Evolutionary conservation across 2,797 vertebrate species (phyloP), one percentile per base, ranked within the genome.

Genomic region (Cuculus canorus): DNA sequence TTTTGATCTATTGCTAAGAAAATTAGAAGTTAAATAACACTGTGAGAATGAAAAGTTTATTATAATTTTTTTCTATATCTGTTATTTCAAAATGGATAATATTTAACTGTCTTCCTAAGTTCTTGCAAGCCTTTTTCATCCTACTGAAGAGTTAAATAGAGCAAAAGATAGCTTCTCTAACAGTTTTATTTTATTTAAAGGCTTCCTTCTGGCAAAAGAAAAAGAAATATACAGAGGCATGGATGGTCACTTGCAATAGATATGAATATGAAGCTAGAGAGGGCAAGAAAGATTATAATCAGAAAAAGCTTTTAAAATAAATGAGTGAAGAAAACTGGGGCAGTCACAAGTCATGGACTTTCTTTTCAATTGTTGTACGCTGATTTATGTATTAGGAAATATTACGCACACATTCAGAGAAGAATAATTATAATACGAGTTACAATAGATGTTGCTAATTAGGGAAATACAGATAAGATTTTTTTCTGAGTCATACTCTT

Each of bases 281-380:
- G 23, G 33, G 54, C 33, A 86, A 81, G 80, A 87, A 82, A 48
- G 39, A 84, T 63, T 79, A 68, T 79, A 79, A 84, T 73, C 41
- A 88, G 61, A 91, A 85, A 86, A 90, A 77, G 10, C 48, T 80
- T 92, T 82, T 82, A 30, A 91, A 95, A 91, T 80, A 96, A 96
- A 86, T 81, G 77, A 80, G n/a, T 81, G 56, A n/a, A 4, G 60
- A 86, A 95, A 92, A 85, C 47, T 86, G 35, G 79, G 41, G 15
- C 81, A 88, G 57, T 80, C 76, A 82, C 30, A 83, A 86, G 63
- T 30, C 13, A 76, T 17, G 13, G 43, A 39, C 91, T 87, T 94
- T 66, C 32, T 82, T 88, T 82, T 72, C 9, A 25, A 83, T 18
- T 87, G 79, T 69, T 88, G 54, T 90, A 33, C 53, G 47, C 45